Evolutionary conservation across 2,797 vertebrate species (phyloP).

Genomic region (Limnodromus scolopaceus): DNA sequence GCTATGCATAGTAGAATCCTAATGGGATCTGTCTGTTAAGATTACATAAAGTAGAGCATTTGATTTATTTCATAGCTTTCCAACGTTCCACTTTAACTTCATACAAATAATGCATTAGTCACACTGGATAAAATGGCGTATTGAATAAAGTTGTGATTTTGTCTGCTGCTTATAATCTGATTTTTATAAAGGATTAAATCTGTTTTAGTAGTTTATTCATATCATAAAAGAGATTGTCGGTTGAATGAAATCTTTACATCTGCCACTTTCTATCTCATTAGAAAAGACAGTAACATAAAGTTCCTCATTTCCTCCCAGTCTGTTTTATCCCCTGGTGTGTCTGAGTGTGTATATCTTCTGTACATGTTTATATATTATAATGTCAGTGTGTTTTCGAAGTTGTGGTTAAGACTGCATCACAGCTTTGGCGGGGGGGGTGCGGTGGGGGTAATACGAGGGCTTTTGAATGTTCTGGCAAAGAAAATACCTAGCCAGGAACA

Average conservation of each 20-base stretch:
- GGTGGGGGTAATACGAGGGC: background rate
- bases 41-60: slow-evolving; percentile 78
- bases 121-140: slow-evolving; percentile 77
- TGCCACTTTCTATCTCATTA: slow-evolving; percentile 67
- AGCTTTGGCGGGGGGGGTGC: no score
- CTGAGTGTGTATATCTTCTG: slow-evolving; percentile 14
- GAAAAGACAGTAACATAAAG: slow-evolving; percentile 58
- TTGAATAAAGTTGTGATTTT: slow-evolving; percentile 81
- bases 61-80: slow-evolving; percentile 83
- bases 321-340: slow-evolving; percentile 51
- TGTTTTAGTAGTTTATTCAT: slow-evolving; percentile 72
- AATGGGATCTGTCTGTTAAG: slow-evolving; percentile 81
- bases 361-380: slow-evolving; percentile 16
- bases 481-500: background rate
- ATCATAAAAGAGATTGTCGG: slow-evolving; percentile 67
- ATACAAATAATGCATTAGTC: slow-evolving; percentile 83
- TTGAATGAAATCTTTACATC: slow-evolving; percentile 70
- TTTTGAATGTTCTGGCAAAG: background rate
- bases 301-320: slow-evolving; percentile 35
- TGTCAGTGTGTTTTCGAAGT: background rate
- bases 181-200: slow-evolving; percentile 78
- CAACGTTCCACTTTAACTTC: slow-evolving; percentile 78
- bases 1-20: slow-evolving; percentile 75
- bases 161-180: slow-evolving; percentile 77
- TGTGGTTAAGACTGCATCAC: slow-evolving; percentile 26